A percentile compares a stretch with the other conserved stretches of the same genome.
Evolutionary conservation across 2,888 invertebrate species (phyloP).

Genomic region (Stenodera caucasica): DNA sequence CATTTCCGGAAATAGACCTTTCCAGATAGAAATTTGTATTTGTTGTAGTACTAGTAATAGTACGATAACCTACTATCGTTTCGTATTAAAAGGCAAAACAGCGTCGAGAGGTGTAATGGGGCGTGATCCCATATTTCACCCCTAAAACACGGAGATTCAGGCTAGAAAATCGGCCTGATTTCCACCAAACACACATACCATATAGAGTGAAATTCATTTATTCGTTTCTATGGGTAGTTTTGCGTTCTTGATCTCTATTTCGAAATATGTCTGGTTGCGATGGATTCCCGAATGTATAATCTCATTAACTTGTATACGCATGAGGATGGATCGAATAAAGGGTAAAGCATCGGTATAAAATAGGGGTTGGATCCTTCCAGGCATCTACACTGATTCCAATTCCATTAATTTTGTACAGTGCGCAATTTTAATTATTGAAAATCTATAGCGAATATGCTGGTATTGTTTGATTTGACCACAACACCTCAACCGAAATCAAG

Average conservation of each 20-base stretch:
- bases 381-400: neutral
- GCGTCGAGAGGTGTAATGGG: slow-evolving; percentile 45
- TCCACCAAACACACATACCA: neutral
- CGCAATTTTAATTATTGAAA: neutral
- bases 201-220: neutral
- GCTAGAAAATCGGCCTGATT: slow-evolving; percentile 35
- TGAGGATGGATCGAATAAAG: neutral
- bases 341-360: neutral
- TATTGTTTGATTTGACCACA: neutral
- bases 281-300: neutral
- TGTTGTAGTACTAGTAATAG: neutral
- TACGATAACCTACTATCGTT: slow-evolving; percentile 2
- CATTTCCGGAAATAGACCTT: neutral
- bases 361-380: neutral
- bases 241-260: neutral
- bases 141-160: slow-evolving; percentile 33
- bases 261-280: neutral
- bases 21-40: neutral
- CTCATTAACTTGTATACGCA: slow-evolving; percentile 1
- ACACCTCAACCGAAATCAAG: neutral
- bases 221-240: neutral
- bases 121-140: slow-evolving; percentile 44
- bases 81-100: slow-evolving; percentile 41
- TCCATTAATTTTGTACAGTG: neutral
- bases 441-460: neutral